These are phyloP conservation scores for Onychostruthus taczanowskii DNA, from an alignment of 2,113 vertebrate genomes.

Conservation along the genomic window DNA sequence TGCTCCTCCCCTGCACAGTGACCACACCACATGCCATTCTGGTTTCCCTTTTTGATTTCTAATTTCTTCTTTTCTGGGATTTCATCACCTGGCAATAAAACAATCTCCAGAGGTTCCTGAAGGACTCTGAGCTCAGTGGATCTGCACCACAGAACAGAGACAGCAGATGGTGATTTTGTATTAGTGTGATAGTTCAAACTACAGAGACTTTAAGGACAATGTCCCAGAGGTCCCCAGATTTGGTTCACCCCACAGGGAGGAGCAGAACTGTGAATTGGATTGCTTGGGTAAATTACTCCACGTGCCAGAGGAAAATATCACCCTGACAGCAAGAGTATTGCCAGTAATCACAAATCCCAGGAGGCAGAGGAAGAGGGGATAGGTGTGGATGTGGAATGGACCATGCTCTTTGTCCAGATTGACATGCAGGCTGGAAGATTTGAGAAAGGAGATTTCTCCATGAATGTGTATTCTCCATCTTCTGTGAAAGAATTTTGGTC, in stretches of 20 bases:
- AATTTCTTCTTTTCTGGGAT: not conserved
- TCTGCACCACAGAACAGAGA: not conserved
- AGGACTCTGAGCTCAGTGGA: not conserved
- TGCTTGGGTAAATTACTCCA: not conserved
- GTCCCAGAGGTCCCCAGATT: not conserved
- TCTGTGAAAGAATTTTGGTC: not conserved
- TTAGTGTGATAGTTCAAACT: not conserved
- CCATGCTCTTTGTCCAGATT: accelerated
- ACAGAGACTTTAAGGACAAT: not conserved
- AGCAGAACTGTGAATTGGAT: not conserved
- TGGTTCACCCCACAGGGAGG: not conserved
- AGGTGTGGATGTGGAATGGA: too few relatives aligned
- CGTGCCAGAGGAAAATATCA: not conserved
- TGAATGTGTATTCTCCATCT: too few relatives aligned
- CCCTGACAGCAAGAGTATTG: not conserved
- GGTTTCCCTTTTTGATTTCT: not conserved
- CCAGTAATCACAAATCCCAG: not conserved
- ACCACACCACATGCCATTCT: not conserved
- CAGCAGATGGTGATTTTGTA: not conserved
- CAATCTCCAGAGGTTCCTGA: not conserved
- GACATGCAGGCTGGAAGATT: accelerated
- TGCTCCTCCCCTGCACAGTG: not conserved
- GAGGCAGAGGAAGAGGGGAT: not conserved
- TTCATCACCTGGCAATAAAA: not conserved
- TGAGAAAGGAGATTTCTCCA: not conserved